A percentile compares a stretch with the other conserved stretches of the same genome.
phyloP scores from a whole-genome alignment of 1,140 invertebrate species.

The Hylaeus anthracinus region DNA sequence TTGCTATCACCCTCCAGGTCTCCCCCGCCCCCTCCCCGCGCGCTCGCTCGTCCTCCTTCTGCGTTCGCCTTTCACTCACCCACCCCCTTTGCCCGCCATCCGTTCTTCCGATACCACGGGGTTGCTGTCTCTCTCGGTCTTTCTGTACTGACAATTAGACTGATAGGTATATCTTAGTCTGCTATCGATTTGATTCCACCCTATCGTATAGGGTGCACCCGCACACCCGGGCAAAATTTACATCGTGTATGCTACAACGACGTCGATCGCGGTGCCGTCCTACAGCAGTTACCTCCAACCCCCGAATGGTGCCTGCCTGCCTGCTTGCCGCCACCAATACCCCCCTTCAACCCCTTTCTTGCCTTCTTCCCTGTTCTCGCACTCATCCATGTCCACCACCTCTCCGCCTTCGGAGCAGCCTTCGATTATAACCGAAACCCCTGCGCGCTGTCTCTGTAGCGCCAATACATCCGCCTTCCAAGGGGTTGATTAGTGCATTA shows the following conservation, averaged over 20 bases:
- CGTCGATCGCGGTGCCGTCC: constrained; percentile 71
- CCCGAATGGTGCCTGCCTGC: constrained; percentile 39
- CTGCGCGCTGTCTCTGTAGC: constrained; percentile 63
- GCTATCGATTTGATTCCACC: constrained; percentile 81
- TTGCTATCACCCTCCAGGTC: constrained; percentile 66
- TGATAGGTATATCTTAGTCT: constrained; percentile 81
- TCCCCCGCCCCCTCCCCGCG: constrained; percentile 50
- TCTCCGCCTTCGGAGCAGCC: constrained; percentile 70
- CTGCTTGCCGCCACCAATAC: constrained; percentile 33
- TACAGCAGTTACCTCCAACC: constrained; percentile 59
- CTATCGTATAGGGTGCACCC: constrained; percentile 76
- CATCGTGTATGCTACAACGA: constrained; percentile 77
- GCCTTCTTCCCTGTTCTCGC: constrained; percentile 62
- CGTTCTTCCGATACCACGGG: constrained; percentile 69
- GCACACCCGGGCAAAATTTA: constrained; percentile 77
- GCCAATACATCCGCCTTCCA: constrained; percentile 74
- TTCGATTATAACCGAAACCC: constrained; percentile 77
- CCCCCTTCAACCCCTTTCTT: constrained; percentile 43
- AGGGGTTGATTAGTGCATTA: constrained; percentile 77
- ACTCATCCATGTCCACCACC: constrained; percentile 65
- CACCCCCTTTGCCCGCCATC: constrained; percentile 56
- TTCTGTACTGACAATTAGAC: constrained; percentile 81
- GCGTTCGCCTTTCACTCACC: constrained; percentile 65
- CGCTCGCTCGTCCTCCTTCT: constrained; percentile 57
- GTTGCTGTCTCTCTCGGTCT: constrained; percentile 74